Conservation (phyloP, 2,113 vertebrate genomes). For the Rhineura floridana region DNA sequence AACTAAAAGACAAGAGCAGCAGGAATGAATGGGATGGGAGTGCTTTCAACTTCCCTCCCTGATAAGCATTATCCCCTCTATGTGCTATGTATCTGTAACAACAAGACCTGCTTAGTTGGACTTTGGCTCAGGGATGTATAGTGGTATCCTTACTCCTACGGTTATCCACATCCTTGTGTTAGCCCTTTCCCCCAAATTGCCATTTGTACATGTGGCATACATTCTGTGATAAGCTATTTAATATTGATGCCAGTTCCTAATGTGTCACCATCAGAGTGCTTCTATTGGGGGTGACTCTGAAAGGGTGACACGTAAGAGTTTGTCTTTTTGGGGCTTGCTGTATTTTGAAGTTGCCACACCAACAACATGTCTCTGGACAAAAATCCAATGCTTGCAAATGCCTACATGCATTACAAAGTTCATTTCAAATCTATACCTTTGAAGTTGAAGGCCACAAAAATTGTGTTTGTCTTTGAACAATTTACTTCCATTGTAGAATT, state of each 20-base stretch:
- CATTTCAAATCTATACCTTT: slow-evolving; percentile 26
- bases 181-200: not conserved
- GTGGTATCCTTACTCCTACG: no score
- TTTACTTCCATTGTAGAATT: slow-evolving; percentile 36
- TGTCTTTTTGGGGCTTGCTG: not conserved
- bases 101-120: not conserved
- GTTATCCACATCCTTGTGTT: no score
- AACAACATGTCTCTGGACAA: slow-evolving; percentile 5
- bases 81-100: no score
- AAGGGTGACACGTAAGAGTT: not conserved
- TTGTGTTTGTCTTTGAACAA: not conserved
- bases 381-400: slow-evolving; percentile 32
- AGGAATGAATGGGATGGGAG: not conserved
- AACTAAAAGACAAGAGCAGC: not conserved
- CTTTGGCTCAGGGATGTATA: not conserved
- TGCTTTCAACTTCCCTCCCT: not conserved
- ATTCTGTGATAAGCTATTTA: not conserved
- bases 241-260: not conserved
- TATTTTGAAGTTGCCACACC: no score
- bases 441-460: slow-evolving; percentile 32
- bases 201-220: not conserved
- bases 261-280: not conserved
- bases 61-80: not conserved
- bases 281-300: not conserved
- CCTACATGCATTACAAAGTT: slow-evolving; percentile 18